A percentile compares a stretch with the other conserved stretches of the same genome.
phyloP scores from a whole-genome alignment of 2,797 vertebrate genomes.

The Typhlichthys eigenmanni region DNA sequence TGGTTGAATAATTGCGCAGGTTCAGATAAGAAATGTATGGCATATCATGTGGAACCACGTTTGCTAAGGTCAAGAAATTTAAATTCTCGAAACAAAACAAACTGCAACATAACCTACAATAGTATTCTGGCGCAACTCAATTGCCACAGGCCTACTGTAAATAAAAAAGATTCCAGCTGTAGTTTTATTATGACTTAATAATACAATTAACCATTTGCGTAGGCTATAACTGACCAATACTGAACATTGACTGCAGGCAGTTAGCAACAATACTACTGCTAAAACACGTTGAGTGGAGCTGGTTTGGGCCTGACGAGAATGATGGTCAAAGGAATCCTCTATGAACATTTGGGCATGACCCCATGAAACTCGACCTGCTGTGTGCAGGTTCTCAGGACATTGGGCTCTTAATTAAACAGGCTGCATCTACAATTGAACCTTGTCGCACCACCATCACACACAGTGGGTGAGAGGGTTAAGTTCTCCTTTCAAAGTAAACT shows the following conservation, averaged over 20 bases:
- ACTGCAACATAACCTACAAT: too few species aligned
- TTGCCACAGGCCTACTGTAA: background rate
- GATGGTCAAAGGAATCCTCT: too few species aligned
- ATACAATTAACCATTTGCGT: conserved; percentile 3
- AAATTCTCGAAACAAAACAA: background rate
- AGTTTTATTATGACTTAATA: conserved; percentile 9
- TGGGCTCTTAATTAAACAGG: conserved; percentile 8
- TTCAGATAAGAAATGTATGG: too few species aligned
- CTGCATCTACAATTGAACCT: background rate
- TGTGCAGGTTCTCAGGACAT: too few species aligned
- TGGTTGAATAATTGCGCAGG: too few species aligned
- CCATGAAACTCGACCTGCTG: conserved; percentile 26
- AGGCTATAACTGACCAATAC: conserved; percentile 1
- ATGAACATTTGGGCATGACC: background rate
- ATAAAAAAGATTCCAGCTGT: background rate
- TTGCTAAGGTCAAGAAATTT: too few species aligned
- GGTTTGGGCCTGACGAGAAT: background rate
- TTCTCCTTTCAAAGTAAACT: too few species aligned
- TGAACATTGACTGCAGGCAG: background rate
- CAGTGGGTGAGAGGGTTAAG: background rate
- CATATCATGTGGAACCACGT: too few species aligned
- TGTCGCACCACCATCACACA: background rate
- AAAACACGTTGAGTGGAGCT: background rate
- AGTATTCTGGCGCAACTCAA: too few species aligned
- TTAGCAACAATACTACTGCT: background rate